Conservation (phyloP, 2,113 vertebrate genomes). For the Mormyrus lacerda region DNA sequence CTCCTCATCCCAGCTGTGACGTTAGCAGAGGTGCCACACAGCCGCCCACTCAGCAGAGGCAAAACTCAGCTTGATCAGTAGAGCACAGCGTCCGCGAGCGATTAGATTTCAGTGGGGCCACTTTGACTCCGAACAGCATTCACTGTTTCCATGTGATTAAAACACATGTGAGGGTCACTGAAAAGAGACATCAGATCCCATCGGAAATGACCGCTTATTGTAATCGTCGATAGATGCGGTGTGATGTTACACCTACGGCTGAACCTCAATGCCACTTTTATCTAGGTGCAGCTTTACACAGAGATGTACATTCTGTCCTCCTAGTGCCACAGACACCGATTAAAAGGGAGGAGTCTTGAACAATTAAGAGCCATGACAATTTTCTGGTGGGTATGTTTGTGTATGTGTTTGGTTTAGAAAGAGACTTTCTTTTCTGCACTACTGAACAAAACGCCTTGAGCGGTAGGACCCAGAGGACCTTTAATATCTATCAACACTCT, state of each 20-base stretch:
- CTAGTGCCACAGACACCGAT: constrained; percentile 27
- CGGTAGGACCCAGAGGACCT: constrained; percentile 62
- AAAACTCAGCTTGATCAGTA: constrained; percentile 60
- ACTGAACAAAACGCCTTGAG: constrained; percentile 29
- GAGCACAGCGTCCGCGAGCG: constrained; percentile 48
- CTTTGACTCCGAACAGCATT: constrained; percentile 39
- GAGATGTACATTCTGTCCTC: constrained; percentile 54
- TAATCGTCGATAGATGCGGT: constrained; percentile 51
- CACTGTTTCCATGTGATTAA: constrained; percentile 44
- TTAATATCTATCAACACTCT: not conserved
- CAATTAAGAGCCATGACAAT: constrained; percentile 20
- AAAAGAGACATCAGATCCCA: constrained; percentile 56
- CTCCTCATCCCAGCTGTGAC: not conserved
- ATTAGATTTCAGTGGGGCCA: constrained; percentile 57
- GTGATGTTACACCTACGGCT: constrained; percentile 59
- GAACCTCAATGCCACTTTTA: constrained; percentile 60
- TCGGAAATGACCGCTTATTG: constrained; percentile 60
- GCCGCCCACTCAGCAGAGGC: constrained; percentile 27
- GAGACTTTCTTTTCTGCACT: constrained; percentile 15
- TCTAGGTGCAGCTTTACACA: constrained; percentile 46
- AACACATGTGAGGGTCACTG: constrained; percentile 44
- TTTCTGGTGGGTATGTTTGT: constrained; percentile 21
- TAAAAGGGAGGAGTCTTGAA: constrained; percentile 27
- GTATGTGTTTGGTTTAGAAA: constrained; percentile 13
- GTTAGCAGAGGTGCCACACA: not conserved